Conservation (phyloP, 1,140 invertebrate genomes). For the Conus betulinus region DNA sequence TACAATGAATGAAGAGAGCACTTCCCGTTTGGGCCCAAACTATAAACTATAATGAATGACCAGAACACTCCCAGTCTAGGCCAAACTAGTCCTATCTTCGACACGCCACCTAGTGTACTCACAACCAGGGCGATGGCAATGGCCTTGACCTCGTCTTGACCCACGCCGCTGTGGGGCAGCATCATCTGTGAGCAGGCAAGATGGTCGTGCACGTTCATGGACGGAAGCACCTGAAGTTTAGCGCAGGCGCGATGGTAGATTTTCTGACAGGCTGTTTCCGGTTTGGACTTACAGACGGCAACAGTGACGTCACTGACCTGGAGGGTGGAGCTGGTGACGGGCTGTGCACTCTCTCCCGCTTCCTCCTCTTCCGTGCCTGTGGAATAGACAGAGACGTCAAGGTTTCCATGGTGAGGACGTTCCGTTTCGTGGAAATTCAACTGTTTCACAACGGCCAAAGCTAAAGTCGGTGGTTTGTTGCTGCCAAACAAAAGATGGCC, state of each 20-base stretch:
- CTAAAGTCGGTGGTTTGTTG: too few relatives aligned
- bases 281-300: background rate
- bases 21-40: too few relatives aligned
- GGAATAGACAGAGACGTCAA: too few relatives aligned
- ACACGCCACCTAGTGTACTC: background rate
- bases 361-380: constrained; percentile 7
- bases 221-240: constrained; percentile 41
- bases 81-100: too few relatives aligned
- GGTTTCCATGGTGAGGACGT: too few relatives aligned
- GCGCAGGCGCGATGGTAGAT: constrained; percentile 46
- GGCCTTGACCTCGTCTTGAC: constrained; percentile 40
- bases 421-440: too few relatives aligned
- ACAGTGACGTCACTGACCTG: background rate
- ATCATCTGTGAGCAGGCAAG: constrained; percentile 33
- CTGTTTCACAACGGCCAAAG: too few relatives aligned
- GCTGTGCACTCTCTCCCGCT: background rate
- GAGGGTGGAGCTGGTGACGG: background rate
- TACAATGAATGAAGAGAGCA: too few relatives aligned
- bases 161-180: constrained; percentile 37
- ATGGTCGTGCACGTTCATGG: constrained; percentile 35
- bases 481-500: too few relatives aligned
- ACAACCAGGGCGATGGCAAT: constrained; percentile 43
- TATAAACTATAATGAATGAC: too few relatives aligned
- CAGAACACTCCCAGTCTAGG: too few relatives aligned
- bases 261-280: constrained; percentile 35